Evolutionary conservation across 2,113 vertebrate species (phyloP).

Genomic region (Phyllopteryx taeniolatus): DNA sequence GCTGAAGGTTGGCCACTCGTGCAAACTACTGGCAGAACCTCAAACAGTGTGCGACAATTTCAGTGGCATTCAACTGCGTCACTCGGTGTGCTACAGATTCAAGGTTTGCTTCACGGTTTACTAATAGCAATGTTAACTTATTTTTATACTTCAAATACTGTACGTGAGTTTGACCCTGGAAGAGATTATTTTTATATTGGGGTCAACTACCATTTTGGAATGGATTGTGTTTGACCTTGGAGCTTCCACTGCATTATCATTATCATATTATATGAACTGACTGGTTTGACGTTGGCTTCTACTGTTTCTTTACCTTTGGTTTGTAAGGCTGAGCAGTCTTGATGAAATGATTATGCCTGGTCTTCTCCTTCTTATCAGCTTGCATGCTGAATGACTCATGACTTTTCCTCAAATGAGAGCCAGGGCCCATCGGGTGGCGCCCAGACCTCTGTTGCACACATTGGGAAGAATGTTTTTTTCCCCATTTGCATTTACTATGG

Average conservation of each 20-base stretch:
- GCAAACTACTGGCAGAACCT: no score
- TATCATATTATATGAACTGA: not conserved
- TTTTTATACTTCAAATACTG: no score
- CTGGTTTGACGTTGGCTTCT: not conserved
- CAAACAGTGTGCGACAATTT: no score
- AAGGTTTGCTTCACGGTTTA: no score
- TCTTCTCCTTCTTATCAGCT: slow-evolving; percentile 97
- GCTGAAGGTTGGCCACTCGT: no score
- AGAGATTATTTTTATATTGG: not conserved
- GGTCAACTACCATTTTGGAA: not conserved
- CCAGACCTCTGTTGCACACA: slow-evolving; percentile 81
- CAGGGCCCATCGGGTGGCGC: slow-evolving; percentile 78
- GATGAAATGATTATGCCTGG: slow-evolving; percentile 97
- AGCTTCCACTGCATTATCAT: not conserved
- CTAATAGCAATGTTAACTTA: no score
- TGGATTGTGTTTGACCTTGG: not conserved
- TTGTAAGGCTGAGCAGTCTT: slow-evolving; percentile 98
- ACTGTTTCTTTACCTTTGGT: slow-evolving; percentile 80
- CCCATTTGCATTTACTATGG: not conserved
- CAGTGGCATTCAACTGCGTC: no score
- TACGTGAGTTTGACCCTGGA: no score
- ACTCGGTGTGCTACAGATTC: no score
- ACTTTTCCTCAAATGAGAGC: slow-evolving; percentile 86
- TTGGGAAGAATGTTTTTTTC: not conserved
- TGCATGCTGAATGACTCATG: slow-evolving; percentile 93